These are phyloP conservation scores for Eutrigla gurnardus DNA, from an alignment of 2,797 vertebrate species.

Conservation along the genomic window DNA sequence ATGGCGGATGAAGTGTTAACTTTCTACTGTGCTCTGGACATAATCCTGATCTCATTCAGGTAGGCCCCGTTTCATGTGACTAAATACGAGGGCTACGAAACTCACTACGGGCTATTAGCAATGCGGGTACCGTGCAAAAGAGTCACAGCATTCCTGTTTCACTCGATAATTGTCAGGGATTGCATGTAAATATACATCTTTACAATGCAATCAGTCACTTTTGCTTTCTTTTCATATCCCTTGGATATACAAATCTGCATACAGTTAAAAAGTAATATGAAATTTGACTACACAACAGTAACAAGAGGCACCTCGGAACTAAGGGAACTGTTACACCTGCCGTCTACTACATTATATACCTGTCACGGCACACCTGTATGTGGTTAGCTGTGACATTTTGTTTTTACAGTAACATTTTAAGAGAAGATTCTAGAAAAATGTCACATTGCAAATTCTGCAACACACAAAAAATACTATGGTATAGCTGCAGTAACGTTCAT, in stretches of 20 bases:
- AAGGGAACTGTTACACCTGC: slow-evolving; percentile 5
- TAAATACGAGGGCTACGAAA: slow-evolving; percentile 43
- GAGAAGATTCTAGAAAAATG: not conserved
- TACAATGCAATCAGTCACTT: not conserved
- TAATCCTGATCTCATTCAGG: slow-evolving; percentile 58
- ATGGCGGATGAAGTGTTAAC: slow-evolving; percentile 45
- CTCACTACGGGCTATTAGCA: slow-evolving; percentile 48
- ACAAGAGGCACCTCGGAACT: not conserved
- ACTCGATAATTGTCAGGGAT: slow-evolving; percentile 3
- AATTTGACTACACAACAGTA: not conserved
- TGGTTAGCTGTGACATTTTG: not conserved
- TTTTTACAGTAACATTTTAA: slow-evolving; percentile 1
- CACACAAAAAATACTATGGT: not conserved
- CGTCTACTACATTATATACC: not conserved
- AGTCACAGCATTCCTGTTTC: slow-evolving; percentile 10
- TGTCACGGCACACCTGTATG: not conserved
- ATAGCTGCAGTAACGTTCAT: slow-evolving; percentile 7
- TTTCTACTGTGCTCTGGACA: slow-evolving; percentile 39
- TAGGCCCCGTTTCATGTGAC: slow-evolving; percentile 57
- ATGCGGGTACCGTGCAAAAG: slow-evolving; percentile 20
- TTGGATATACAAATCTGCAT: not conserved
- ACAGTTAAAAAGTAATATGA: not conserved
- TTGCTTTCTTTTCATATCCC: not conserved
- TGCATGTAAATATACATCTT: not conserved
- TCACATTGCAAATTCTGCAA: not conserved